Evolutionary conservation across 1,140 invertebrate genomes (phyloP), one percentile per base, ranked within the genome.

Genomic region (Lycorma delicatula): DNA sequence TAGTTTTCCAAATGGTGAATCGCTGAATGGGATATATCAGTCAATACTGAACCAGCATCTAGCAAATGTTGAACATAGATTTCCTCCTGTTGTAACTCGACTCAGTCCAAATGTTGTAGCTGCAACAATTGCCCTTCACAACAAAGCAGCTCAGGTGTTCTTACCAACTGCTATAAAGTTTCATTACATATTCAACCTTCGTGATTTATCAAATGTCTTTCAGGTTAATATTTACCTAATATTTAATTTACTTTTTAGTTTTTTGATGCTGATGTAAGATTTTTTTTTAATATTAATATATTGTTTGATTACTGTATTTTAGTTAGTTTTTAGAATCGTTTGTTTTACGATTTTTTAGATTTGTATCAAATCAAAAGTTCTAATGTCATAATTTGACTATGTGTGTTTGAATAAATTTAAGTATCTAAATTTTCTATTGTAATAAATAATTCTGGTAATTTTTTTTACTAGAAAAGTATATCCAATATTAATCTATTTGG

Each of bases 91-190:
- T 65, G 73, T 83, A 63, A 72, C 73, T 61, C 66, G 74, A 23
- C 58, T 78, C 11, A 71, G 71, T 66, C 61, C 65, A 55, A 87
- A 83, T 61, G 79, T 97, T 52, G 87, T 96, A 1, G 75, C 81
- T 50, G 89, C 89, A 18, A 84, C 92, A 0, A 78, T 97, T 25
- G 80, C 84, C 29, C 69, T 97, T 11, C 94, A 98, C 70, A 81
- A 87, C 64, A 90, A 92, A 74, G 84, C 89, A 2, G 79, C 83
- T 9, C 83, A 89, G 72, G 81, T 91, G 9, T 97, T 96, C 69
- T 74, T 96, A 46, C 93, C 93, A 3, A 97, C 93, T 23, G 93
- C 94, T 3, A 85, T 93, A 26, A 98, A 97, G 72, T 98, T 95
- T 67, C 94, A 97, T 74, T 98, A 98, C 66, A 86, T 97, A 58